Conservation (phyloP, 2,888 invertebrate genomes). For the Melieria crassipennis region DNA sequence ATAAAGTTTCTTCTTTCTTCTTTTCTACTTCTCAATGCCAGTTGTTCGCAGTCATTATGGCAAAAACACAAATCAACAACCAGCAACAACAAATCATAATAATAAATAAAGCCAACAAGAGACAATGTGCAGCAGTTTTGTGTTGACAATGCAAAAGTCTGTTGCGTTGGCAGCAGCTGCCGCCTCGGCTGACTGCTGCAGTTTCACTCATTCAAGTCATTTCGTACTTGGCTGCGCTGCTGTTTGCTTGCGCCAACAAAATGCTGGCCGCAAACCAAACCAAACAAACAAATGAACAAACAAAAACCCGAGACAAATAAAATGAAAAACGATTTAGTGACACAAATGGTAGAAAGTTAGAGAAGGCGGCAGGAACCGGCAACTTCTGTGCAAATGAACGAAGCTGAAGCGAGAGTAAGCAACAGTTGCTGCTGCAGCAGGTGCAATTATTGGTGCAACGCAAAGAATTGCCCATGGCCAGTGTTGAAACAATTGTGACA, state of each 20-base stretch:
- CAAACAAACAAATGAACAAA: neutral
- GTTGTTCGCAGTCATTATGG: slow-evolving; percentile 5
- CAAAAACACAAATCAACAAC: slow-evolving; percentile 16
- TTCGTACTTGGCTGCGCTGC: neutral
- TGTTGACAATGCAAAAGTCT: slow-evolving; percentile 11
- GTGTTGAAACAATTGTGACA: slow-evolving; percentile 52
- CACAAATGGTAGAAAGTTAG: no score
- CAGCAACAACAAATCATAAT: slow-evolving; percentile 6
- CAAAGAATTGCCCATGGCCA: slow-evolving; percentile 52
- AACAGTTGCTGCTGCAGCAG: slow-evolving; percentile 28
- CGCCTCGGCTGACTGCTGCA: neutral
- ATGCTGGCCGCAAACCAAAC: neutral
- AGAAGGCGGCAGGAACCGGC: neutral
- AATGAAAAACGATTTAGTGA: no score
- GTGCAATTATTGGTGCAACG: slow-evolving; percentile 53
- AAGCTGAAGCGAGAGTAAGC: neutral
- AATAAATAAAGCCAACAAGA: neutral
- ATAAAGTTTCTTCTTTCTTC: no score
- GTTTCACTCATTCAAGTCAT: neutral
- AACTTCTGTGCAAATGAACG: neutral
- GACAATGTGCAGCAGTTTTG: neutral
- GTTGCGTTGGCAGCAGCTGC: neutral
- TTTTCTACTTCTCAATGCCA: neutral
- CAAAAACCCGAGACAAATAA: no score
- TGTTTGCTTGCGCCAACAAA: neutral